Base-by-base conservation (phyloP, 1,140 invertebrate species). In the Oscheius sp. region DNA sequence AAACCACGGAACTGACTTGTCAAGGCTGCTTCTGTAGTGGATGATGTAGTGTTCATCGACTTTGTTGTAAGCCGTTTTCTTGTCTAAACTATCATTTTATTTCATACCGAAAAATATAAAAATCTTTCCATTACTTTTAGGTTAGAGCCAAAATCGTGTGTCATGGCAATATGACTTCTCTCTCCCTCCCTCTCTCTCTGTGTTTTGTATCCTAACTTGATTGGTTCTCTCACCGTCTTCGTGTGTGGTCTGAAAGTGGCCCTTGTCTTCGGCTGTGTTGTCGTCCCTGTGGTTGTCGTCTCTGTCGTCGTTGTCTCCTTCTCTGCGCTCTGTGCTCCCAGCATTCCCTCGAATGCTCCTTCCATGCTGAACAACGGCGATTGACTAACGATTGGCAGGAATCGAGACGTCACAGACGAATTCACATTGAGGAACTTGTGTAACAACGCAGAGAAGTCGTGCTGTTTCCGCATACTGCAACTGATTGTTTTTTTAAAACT, bases 371-470 rank as follows among this genome's bases (percentile, higher is more conserved):
- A 71, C 15, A 71, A 45, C 2, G 69, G 69, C 26, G 32, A 36
- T 28, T 71, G 69, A 26, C 62, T 71, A n/a, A 71, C 69, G 3
- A 71, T 45, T 2, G 69, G 69, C 2, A 71, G 59, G 29, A 71
- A 71, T 29, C 69, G 46, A 32, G 69, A 71, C n/a, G 69, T 71
- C 29, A 71, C 69, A 26, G 69, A 61, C 18, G 69, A 71, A 32
- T 71, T 71, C 2, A 71, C 45, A 35, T 65, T 71, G 20, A 71
- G 29, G 42, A 71, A 58, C 38, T 55, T 45, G 31, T 71, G 59
- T 18, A 71, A 32, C 35, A 71, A 42, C 23, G 58, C 59, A 13
- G 52, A 42, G 36, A 71, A 64, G 38, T 64, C 62, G 29, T 45
- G 23, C 38, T 71, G 59, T 64, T 42, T 42, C 7, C 20, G 20